Evolutionary conservation across 2,888 invertebrate species (phyloP).

Genomic region (Falcaria lacertinaria): DNA sequence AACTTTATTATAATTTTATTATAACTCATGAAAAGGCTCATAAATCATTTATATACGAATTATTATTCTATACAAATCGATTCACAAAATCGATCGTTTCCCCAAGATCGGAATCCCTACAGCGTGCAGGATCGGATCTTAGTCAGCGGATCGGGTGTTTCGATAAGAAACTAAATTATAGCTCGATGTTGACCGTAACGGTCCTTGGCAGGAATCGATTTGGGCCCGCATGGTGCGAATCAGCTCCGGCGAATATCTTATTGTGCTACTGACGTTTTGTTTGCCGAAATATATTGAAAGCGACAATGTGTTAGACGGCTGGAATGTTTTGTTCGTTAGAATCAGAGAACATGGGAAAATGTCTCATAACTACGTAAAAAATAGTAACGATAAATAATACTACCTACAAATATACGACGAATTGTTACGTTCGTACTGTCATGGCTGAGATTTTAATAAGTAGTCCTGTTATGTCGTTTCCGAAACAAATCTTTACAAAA

Average conservation of each 20-base stretch:
- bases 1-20: too few relatives aligned
- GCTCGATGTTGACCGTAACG: constrained; percentile 51
- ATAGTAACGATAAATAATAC: too few relatives aligned
- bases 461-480: too few relatives aligned
- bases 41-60: too few relatives aligned
- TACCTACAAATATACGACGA: too few relatives aligned
- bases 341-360: too few relatives aligned
- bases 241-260: constrained; percentile 20
- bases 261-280: constrained; percentile 11
- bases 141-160: constrained; percentile 55
- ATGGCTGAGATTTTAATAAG: too few relatives aligned
- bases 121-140: constrained; percentile 40
- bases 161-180: constrained; percentile 70
- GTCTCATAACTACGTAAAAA: background rate
- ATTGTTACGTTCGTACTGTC: too few relatives aligned
- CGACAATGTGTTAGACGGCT: background rate
- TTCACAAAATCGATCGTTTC: background rate
- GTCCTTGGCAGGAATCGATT: constrained; percentile 27
- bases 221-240: constrained; percentile 32
- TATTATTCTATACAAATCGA: background rate
- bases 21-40: too few relatives aligned
- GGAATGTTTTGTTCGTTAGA: background rate
- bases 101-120: background rate
- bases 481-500: too few relatives aligned
- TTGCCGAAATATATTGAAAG: constrained; percentile 11